Base-by-base conservation (phyloP, 2,888 invertebrate genomes). In the Cremastinae sp. region DNA sequence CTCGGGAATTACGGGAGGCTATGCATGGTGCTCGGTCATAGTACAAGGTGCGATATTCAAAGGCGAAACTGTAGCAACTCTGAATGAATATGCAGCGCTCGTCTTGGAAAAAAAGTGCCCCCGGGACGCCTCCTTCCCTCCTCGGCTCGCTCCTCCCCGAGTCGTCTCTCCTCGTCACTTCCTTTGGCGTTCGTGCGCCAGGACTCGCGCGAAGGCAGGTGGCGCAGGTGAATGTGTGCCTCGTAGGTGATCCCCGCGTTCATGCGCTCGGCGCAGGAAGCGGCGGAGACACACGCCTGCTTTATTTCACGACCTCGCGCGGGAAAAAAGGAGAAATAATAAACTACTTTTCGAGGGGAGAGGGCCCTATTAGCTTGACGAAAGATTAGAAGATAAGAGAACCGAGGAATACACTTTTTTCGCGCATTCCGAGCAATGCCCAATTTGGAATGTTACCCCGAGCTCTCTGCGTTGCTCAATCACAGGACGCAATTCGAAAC, bases 221-320 rank as follows among this genome's bases (percentile, higher is more conserved):
- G 80, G 74, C 59, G 70, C 78, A 77, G 78, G 80, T 87, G 88
- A 87, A 79, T 80, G n/a, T 59, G 36, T 64, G 51, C 18, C 45
- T n/a, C 28, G 16, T 54, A 22, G 49, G 2, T 18, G 49, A 38
- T 36, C 12, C 38, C 20, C 14, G 3, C 9, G 34, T 53, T 9
- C 2, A 16, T 14, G 69, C 36, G 41, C 36, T 38, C 34, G 56
- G 86, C 85, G 86, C 86, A 86, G 87, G 87, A 88, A 87, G 85
- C 87, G 81, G 80, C 81, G 80, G 83, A 84, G 87, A 86, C 85
- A 75, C 73, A 79, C 41, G 43, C 9, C 41, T 14, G 41, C 28
- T 51, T 18, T 43, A 59, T 59, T 71, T 41, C 12, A 61, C 34
- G 36, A 38, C n/a, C n/a, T n/a, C n/a, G n/a, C n/a, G n/a, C n/a